A percentile compares a stretch with the other conserved stretches of the same genome.
These are phyloP conservation scores for Neuroterus valhalla DNA, from an alignment of 1,140 invertebrate genomes.

Conservation along the genomic window DNA sequence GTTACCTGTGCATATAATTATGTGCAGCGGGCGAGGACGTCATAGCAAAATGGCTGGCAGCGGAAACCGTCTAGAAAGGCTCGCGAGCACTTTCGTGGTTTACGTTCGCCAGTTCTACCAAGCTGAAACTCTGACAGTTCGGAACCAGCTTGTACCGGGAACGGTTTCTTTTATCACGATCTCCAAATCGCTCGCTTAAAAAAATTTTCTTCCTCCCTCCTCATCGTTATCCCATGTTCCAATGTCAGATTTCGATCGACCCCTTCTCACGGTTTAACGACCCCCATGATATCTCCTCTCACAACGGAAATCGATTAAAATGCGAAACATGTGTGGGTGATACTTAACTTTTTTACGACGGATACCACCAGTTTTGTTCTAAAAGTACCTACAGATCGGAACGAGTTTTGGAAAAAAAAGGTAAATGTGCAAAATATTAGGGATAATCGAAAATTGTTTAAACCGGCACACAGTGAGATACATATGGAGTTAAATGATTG, in stretches of 20 bases:
- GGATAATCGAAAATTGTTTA: no score
- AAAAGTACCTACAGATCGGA: no score
- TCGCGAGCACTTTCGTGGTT: conserved; percentile 45
- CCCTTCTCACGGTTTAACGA: conserved; percentile 10
- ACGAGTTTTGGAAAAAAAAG: no score
- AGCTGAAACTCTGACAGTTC: conserved; percentile 55
- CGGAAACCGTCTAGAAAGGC: conserved; percentile 48
- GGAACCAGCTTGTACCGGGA: conserved; percentile 54
- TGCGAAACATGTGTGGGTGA: conserved; percentile 20
- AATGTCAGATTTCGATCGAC: background rate
- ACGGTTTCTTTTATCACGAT: conserved; percentile 32
- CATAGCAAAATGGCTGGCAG: conserved; percentile 47
- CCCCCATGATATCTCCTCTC: background rate
- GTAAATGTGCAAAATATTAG: no score
- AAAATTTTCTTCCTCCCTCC: background rate
- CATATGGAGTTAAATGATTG: no score
- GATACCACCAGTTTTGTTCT: no score
- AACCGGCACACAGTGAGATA: no score
- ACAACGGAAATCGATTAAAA: background rate
- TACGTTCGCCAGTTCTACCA: conserved; percentile 30
- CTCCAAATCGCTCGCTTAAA: no score
- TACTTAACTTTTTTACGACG: background rate
- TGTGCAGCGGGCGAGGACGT: background rate
- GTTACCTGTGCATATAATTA: conserved; percentile 20
- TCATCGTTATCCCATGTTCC: background rate